Evolutionary conservation across 2,113 vertebrate genomes (phyloP).

Genomic region (human (Homo sapiens)): GRCh38 chr2:132968501-132969000

Average conservation of each 20-base stretch:
- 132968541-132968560: neutral
- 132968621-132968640: neutral
- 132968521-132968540: neutral
- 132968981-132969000: neutral
- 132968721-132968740: slow-evolving; percentile 34
- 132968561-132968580: neutral
- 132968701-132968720: neutral
- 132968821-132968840: neutral
- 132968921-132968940: neutral
- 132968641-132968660: neutral
- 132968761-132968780: slow-evolving; percentile 43
- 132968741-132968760: slow-evolving; percentile 44
- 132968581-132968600: neutral
- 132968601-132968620: neutral
- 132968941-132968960: neutral
- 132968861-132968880: neutral
- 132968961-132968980: neutral
- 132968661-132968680: neutral
- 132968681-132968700: slow-evolving; percentile 19
- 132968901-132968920: neutral
- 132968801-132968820: neutral
- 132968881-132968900: neutral
- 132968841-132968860: neutral
- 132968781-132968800: neutral
- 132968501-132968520: neutral